Evolutionary conservation across 2,888 invertebrate genomes (phyloP).

Genomic region (Macropis europaea): DNA sequence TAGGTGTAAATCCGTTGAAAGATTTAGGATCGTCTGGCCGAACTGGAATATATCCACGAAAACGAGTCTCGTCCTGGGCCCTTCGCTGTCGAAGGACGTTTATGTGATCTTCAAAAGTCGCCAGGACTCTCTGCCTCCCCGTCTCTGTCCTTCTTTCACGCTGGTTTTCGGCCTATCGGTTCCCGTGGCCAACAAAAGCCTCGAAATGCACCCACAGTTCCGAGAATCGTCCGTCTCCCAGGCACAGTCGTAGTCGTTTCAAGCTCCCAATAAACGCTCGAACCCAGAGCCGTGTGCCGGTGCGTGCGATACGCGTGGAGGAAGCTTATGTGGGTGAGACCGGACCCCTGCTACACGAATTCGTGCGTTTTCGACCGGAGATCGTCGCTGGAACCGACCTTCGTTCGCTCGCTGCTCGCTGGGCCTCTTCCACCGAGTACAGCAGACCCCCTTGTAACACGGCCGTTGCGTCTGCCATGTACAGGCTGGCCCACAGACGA

Average conservation of each 20-base stretch:
- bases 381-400: conserved; percentile 28
- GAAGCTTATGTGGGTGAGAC: conserved; percentile 44
- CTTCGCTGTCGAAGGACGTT: conserved; percentile 40
- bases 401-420: conserved; percentile 28
- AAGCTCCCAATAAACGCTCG: conserved; percentile 53
- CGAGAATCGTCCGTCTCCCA: conserved; percentile 56
- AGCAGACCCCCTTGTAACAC: no score
- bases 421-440: conserved; percentile 26
- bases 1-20: background rate
- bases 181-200: conserved; percentile 54
- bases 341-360: conserved; percentile 13
- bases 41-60: background rate
- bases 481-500: no score
- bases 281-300: no score
- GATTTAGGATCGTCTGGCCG: background rate
- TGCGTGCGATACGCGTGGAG: conserved; percentile 19
- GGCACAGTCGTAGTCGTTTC: conserved; percentile 48
- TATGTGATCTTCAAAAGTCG: conserved; percentile 42
- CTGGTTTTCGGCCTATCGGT: conserved; percentile 24
- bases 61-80: conserved; percentile 6
- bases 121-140: conserved; percentile 16
- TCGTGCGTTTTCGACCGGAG: conserved; percentile 20
- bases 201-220: conserved; percentile 62
- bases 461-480: no score
- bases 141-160: background rate